These are phyloP conservation scores for Phortica variegata DNA, from an alignment of 1,140 invertebrate genomes.

Conservation along the genomic window DNA sequence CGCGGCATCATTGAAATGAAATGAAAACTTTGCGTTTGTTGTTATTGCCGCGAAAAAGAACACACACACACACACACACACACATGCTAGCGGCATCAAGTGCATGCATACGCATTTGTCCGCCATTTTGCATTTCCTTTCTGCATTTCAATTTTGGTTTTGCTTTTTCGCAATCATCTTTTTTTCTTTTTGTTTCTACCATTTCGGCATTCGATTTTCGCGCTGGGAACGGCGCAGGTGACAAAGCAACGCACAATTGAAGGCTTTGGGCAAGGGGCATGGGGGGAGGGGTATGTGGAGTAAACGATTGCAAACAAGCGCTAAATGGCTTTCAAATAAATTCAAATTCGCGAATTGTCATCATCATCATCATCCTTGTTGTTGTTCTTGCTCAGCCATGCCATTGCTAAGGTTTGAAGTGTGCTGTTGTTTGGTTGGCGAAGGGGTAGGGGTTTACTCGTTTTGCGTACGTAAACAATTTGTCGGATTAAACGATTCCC, in stretches of 20 bases:
- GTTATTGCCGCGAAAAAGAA: no score
- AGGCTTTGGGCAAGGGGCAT: not conserved
- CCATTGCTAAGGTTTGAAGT: conserved; percentile 11
- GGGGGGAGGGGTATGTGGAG: conserved; percentile 30
- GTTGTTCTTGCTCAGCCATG: no score
- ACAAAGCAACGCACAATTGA: conserved; percentile 1
- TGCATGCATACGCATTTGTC: conserved; percentile 22
- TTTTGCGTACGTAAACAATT: conserved; percentile 40
- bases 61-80: no score
- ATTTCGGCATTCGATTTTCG: conserved; percentile 48
- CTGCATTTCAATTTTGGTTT: conserved; percentile 33
- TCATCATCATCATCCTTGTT: conserved; percentile 1
- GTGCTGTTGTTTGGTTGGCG: not conserved
- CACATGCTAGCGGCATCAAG: conserved; percentile 48
- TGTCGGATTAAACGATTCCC: conserved; percentile 49
- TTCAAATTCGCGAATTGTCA: conserved; percentile 48
- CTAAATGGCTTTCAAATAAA: conserved; percentile 51
- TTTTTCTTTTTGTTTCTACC: no score
- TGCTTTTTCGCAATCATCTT: conserved; percentile 39
- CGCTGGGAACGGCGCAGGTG: conserved; percentile 4
- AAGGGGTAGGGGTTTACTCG: conserved; percentile 3
- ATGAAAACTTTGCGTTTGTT: no score
- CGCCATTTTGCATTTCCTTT: conserved; percentile 10
- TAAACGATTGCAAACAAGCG: conserved; percentile 35
- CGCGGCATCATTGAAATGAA: no score